Percentiles rank a stretch among this genome's conserved stretches.
Evolutionary conservation across 2,797 vertebrate genomes (phyloP).

Genomic region (Leptatherina wallacei): DNA sequence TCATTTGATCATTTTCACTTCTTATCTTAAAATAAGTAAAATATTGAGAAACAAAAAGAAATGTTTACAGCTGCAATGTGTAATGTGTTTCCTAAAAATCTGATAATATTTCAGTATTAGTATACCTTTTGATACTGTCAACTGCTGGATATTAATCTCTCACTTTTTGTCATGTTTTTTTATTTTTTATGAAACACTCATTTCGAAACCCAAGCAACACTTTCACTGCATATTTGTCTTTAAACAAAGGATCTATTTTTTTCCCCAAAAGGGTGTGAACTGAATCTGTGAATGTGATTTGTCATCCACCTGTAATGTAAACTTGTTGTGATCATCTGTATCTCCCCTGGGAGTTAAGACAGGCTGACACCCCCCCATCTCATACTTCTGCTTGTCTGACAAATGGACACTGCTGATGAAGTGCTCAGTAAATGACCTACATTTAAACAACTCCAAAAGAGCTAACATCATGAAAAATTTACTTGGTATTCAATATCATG

Average conservation of each 20-base stretch:
- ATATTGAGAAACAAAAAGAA: not conserved
- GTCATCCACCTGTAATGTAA: slow-evolving; percentile 41
- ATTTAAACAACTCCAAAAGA: slow-evolving; percentile 22
- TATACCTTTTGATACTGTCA: not conserved
- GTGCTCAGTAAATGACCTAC: slow-evolving; percentile 47
- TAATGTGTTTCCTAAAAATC: not conserved
- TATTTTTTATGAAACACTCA: not conserved
- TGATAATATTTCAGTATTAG: not conserved
- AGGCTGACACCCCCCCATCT: slow-evolving; percentile 23
- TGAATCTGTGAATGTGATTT: slow-evolving; percentile 29
- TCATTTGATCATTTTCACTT: not conserved
- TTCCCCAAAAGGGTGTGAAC: slow-evolving; percentile 6
- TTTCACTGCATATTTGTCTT: slow-evolving; percentile 18
- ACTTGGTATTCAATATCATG: not conserved
- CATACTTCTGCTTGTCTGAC: slow-evolving; percentile 50
- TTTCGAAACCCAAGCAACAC: slow-evolving; percentile 10
- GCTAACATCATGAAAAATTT: slow-evolving; percentile 14
- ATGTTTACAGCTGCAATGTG: not conserved
- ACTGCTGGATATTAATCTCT: too few relatives aligned
- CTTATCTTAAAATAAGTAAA: not conserved
- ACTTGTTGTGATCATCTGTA: slow-evolving; percentile 56
- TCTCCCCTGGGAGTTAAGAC: slow-evolving; percentile 30
- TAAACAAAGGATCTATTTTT: slow-evolving; percentile 10
- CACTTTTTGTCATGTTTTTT: not conserved
- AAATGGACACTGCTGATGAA: slow-evolving; percentile 61